phyloP scores from a whole-genome alignment of 2,797 vertebrate genomes.

The Tympanoctomys barrerae region DNA sequence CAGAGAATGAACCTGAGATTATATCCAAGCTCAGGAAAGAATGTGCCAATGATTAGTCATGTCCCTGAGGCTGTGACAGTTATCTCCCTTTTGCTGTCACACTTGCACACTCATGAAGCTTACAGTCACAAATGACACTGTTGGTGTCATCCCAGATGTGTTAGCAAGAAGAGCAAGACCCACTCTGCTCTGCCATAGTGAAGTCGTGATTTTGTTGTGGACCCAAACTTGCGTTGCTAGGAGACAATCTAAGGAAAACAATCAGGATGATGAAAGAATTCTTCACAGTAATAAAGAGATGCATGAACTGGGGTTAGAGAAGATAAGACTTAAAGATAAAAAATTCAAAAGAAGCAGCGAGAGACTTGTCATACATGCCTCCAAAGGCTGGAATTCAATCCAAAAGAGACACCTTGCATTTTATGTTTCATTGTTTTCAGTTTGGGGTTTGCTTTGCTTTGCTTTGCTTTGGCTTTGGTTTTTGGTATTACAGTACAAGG shows the following conservation, averaged over 20 bases:
- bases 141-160: not conserved
- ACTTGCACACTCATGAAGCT: constrained; percentile 2
- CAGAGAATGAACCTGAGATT: constrained; percentile 6
- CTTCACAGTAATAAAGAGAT: constrained; percentile 18
- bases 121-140: not conserved
- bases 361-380: not conserved
- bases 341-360: constrained; percentile 30
- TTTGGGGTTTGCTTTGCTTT: not conserved
- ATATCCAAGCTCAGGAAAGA: constrained; percentile 46
- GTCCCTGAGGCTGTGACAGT: constrained; percentile 21
- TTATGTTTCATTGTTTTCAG: not conserved
- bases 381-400: constrained; percentile 43
- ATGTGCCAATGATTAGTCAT: constrained; percentile 7
- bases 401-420: not conserved
- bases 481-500: not conserved
- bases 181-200: not conserved
- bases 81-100: not conserved
- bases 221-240: not conserved
- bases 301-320: not conserved
- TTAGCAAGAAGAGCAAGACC: not conserved
- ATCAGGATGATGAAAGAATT: constrained; percentile 39
- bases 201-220: not conserved
- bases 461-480: not conserved
- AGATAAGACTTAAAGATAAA: constrained; percentile 49
- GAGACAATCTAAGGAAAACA: constrained; percentile 20